These are phyloP conservation scores for Hyposoter didymator DNA, from an alignment of 2,888 invertebrate species.

Conservation along the genomic window DNA sequence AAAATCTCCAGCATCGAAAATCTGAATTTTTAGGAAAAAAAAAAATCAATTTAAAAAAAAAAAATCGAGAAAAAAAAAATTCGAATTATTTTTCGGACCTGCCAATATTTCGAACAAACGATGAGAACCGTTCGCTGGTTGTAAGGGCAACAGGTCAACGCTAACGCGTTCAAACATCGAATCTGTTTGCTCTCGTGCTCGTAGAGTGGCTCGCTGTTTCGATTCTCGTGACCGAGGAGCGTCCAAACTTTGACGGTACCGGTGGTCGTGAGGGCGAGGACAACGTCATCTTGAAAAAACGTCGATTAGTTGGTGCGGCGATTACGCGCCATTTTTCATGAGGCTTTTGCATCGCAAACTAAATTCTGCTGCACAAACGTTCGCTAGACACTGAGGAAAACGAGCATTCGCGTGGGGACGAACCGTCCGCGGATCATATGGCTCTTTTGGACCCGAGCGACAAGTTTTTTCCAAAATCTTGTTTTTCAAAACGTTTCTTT, in stretches of 20 bases:
- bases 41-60: no score
- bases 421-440: no score
- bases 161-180: slow-evolving; percentile 96
- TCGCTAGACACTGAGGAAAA: not conserved
- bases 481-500: no score
- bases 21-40: slow-evolving; percentile 83
- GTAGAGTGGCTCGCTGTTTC: slow-evolving; percentile 94
- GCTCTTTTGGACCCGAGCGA: no score
- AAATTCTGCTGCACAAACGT: not conserved
- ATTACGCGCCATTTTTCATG: not conserved
- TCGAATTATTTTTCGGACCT: no score
- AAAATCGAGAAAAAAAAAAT: no score
- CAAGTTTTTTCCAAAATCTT: not conserved
- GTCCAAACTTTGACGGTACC: slow-evolving; percentile 99
- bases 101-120: slow-evolving; percentile 98
- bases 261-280: slow-evolving; percentile 96
- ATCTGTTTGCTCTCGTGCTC: slow-evolving; percentile 99
- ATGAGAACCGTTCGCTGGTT: slow-evolving; percentile 98
- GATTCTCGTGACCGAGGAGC: slow-evolving; percentile 94
- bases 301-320: slow-evolving; percentile 67
- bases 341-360: slow-evolving; percentile 4
- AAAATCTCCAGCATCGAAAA: slow-evolving; percentile 95
- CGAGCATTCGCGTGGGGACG: no score
- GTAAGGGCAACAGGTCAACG: slow-evolving; percentile 96
- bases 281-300: slow-evolving; percentile 94